Conservation (phyloP, 2,797 vertebrate genomes). For the Miichthys miiuy region DNA sequence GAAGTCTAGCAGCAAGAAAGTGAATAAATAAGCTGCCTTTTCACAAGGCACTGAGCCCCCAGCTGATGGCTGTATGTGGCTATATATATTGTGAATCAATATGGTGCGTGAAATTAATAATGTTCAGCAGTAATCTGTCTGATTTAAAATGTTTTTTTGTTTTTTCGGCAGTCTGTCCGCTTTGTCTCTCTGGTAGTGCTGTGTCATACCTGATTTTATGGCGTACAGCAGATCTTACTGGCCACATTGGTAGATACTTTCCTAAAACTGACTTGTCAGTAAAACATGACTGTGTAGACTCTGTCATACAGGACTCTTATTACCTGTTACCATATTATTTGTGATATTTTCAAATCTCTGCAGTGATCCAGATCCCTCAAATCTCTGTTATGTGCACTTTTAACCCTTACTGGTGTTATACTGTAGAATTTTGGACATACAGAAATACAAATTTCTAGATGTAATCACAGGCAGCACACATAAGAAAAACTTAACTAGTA, state of each 20-base stretch:
- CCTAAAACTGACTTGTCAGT: neutral
- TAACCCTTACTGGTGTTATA: too few relatives aligned
- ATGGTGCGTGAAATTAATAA: neutral
- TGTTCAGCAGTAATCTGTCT: neutral
- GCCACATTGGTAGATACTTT: neutral
- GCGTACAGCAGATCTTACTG: neutral
- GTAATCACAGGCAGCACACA: too few relatives aligned
- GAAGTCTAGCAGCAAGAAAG: neutral
- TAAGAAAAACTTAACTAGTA: neutral
- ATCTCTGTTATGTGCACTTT: neutral
- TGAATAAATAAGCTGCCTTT: neutral
- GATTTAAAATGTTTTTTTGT: neutral
- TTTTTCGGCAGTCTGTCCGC: neutral
- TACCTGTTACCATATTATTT: neutral
- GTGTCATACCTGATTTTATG: too few relatives aligned
- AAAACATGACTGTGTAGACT: neutral
- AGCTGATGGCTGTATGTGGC: neutral
- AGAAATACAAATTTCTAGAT: too few relatives aligned
- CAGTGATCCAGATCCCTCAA: neutral
- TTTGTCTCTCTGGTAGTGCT: neutral
- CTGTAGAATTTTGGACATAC: too few relatives aligned
- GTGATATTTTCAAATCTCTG: neutral
- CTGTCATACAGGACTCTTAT: too few relatives aligned
- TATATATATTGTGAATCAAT: neutral
- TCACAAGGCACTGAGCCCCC: neutral